A percentile compares a stretch with the other conserved stretches of the same genome.
Evolutionary conservation across 2,797 vertebrate species (phyloP).

Genomic region (Orientallactaga sibirica): DNA sequence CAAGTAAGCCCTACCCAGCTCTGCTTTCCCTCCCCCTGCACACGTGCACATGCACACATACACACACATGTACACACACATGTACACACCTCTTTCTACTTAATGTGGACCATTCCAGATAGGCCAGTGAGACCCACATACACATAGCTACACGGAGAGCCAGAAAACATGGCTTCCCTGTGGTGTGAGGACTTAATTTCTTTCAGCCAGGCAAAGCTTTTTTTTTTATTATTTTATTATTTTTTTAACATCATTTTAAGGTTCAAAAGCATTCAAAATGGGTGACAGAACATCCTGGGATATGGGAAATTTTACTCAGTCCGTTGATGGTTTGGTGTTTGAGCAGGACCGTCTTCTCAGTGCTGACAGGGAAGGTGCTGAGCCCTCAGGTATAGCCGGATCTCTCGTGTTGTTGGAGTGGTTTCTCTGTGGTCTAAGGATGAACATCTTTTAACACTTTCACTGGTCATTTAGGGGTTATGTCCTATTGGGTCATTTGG

Average conservation of each 20-base stretch:
- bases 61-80: too few relatives aligned
- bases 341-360: neutral
- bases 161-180: conserved; percentile 57
- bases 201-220: conserved; percentile 46
- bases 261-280: conserved; percentile 61
- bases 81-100: conserved; percentile 33
- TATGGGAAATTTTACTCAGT: neutral
- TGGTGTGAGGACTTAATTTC: neutral
- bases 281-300: conserved; percentile 49
- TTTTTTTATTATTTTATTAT: conserved; percentile 57
- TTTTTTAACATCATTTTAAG: conserved; percentile 18
- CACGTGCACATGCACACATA: too few relatives aligned
- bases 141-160: conserved; percentile 37
- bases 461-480: neutral
- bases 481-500: neutral
- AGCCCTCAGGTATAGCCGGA: neutral
- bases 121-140: conserved; percentile 72
- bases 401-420: neutral
- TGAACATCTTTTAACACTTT: neutral
- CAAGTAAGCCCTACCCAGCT: conserved; percentile 91
- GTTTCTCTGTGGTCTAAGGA: neutral
- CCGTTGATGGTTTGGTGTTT: conserved; percentile 11
- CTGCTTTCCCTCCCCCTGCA: neutral
- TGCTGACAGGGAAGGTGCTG: neutral
- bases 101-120: conserved; percentile 43